Base-by-base conservation (phyloP, 2,888 invertebrate species). In the Orthosia gothica region DNA sequence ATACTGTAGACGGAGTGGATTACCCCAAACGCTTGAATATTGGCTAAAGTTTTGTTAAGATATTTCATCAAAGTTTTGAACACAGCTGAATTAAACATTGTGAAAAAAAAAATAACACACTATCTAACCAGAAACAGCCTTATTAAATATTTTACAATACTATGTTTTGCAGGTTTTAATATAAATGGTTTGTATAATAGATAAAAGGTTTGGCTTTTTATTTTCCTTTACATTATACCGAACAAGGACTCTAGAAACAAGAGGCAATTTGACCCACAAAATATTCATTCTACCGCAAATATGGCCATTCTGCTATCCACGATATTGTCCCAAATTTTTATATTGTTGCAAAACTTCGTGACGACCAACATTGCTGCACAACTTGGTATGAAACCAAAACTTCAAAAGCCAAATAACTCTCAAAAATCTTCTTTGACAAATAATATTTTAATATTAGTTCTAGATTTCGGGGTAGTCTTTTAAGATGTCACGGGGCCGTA, bases 281-380 rank as follows among this genome's bases (percentile, higher is more conserved):
- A 58, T 82, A 82, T 82, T 79, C 74, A 85, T 81, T 70, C 54
- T 61, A 11, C 32, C 70, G 40, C 73, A 73, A 66, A 73, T 49
- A 72, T 72, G 63, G 70, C 40, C n/a, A 45, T 72, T 79, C 66
- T 18, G 47, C 62, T 57, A 73, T 57, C 57, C 58, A 84, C 62
- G 58, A 72, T 61, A 76, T 40, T 20, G 62, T 15, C 45, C 59
- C 45, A 65, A 81, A 85, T 72, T 32, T 67, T 18, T 59, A 49
- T 59, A 49, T 62, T 82, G 59, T 65, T 69, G 45, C 52, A 61
- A 55, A 74, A 74, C 49, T 57, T 61, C 18, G 50, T 26, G 32
- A 40, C 59, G 26, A 77, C 63, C 69, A 32, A 81, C 40, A 73
- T 85, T 70, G 49, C 40, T 65, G 61, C 50, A 12, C 32, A 54